phyloP scores from a whole-genome alignment of 2,797 vertebrate genomes.

The Cyprinella venusta region DNA sequence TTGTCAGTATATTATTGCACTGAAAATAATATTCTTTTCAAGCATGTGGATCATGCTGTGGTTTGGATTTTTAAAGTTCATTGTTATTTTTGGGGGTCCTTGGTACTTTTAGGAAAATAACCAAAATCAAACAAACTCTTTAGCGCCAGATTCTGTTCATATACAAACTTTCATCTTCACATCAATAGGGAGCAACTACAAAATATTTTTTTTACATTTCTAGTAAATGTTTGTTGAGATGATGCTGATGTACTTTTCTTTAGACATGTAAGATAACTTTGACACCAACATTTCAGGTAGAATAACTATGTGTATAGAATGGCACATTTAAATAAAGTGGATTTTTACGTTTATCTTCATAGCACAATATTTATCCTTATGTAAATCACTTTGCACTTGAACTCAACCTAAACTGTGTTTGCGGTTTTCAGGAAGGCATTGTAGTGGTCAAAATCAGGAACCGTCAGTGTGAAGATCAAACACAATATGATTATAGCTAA shows the following conservation, averaged over 20 bases:
- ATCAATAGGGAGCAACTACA: slow-evolving; percentile 10
- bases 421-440: slow-evolving; percentile 26
- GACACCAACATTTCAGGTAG: slow-evolving; percentile 37
- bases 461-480: slow-evolving; percentile 14
- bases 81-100: slow-evolving; percentile 42
- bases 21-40: slow-evolving; percentile 39
- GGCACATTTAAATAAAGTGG: slow-evolving; percentile 21
- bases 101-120: slow-evolving; percentile 45
- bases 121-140: slow-evolving; percentile 32
- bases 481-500: neutral
- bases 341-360: slow-evolving; percentile 18
- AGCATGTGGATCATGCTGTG: slow-evolving; percentile 72
- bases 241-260: slow-evolving; percentile 20
- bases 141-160: neutral
- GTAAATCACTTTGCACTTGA: slow-evolving; percentile 43
- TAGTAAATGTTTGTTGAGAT: neutral
- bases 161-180: neutral
- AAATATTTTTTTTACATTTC: slow-evolving; percentile 3
- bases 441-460: slow-evolving; percentile 42
- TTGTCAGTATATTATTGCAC: slow-evolving; percentile 55
- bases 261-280: neutral
- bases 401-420: slow-evolving; percentile 21
- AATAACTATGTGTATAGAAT: slow-evolving; percentile 31
- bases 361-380: slow-evolving; percentile 47
- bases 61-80: slow-evolving; percentile 36